Evolutionary conservation across 2,797 vertebrate genomes (phyloP).

Genomic region (Sternotherus odoratus): DNA sequence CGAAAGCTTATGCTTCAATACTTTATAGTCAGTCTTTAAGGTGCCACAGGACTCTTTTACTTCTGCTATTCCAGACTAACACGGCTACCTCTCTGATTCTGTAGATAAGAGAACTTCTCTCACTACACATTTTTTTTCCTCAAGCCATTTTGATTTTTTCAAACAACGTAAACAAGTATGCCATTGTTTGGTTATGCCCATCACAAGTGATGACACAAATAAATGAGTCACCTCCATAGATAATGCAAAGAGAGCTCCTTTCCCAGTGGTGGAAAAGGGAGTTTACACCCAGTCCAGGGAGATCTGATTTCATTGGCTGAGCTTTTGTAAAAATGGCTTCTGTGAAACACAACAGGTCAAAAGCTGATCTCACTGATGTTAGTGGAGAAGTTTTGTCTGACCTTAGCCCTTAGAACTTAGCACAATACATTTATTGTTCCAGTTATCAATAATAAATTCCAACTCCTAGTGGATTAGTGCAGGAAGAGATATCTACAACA

Average conservation of each 20-base stretch:
- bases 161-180: neutral
- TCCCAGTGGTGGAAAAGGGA: neutral
- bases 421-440: conserved; percentile 3
- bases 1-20: no score
- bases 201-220: neutral
- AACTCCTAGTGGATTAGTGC: neutral
- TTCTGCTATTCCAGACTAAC: no score
- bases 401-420: fast-evolving
- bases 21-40: no score
- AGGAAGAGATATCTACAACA: neutral
- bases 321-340: neutral
- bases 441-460: neutral
- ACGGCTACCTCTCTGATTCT: no score
- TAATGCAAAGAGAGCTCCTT: neutral
- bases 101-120: conserved; percentile 3
- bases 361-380: neutral
- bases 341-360: neutral
- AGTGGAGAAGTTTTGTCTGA: neutral
- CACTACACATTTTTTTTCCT: neutral
- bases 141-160: neutral
- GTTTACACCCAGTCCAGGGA: neutral
- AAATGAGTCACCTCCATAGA: neutral
- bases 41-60: no score
- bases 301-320: neutral
- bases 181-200: neutral